These are phyloP conservation scores for Xenopus tropicalis DNA, from an alignment of 2,113 vertebrate species.

Conservation along the genomic window UCB_Xtro_10.0 CM004447.2:101576001-101576500, in stretches of 20 bases:
- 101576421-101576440: slow-evolving; percentile 35
- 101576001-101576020: too few species aligned
- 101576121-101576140: too few species aligned
- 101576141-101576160: too few species aligned
- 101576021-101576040: too few species aligned
- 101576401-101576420: slow-evolving; percentile 34
- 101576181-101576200: too few species aligned
- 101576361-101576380: slow-evolving; percentile 34
- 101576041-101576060: too few species aligned
- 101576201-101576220: too few species aligned
- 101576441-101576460: slow-evolving; percentile 35
- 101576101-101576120: too few species aligned
- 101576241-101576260: neutral
- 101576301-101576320: neutral
- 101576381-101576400: slow-evolving; percentile 41
- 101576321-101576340: slow-evolving; percentile 28
- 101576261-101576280: neutral
- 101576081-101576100: too few species aligned
- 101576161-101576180: too few species aligned
- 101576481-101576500: slow-evolving; percentile 36
- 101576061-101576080: too few species aligned
- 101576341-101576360: slow-evolving; percentile 22
- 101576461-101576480: slow-evolving; percentile 43
- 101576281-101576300: neutral
- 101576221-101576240: neutral